Evolutionary conservation across 2,113 vertebrate genomes (phyloP), one percentile per base, ranked within the genome.

Genomic region (Gasterosteus nipponicus): DNA sequence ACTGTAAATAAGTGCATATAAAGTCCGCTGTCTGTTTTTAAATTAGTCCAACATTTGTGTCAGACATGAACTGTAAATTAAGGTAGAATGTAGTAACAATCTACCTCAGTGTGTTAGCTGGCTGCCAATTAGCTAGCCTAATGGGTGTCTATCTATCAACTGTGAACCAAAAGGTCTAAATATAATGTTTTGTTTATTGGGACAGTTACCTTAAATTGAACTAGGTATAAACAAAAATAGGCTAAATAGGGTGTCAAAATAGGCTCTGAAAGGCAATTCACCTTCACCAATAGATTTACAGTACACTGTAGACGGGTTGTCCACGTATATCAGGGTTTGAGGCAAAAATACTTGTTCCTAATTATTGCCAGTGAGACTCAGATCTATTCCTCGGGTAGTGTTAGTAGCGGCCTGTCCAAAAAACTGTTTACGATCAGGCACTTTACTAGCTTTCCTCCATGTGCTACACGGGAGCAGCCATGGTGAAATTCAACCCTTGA

Each of bases 1-100:
- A 62, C 65, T 77, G 49, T 77, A 81, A 91, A 79, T 79, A 76
- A 62, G 26, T 77, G 60, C 44, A 54, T 68, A 75, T 81, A 75
- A 86, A 81, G 53, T 69, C 42, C 60, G 38, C 10, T 66, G 59
- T 10, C 22, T 46, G 29, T 66, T 73, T 79, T 82, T 65, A 81
- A 84, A 80, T 84, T 14, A 82, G 54, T 33, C 18, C 18, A 26
- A 51, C 72, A 72, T 78, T 51, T 76, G 46, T 53, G 78, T 57
- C 49, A 69, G 60, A 73, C 68, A 53, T 56, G 41, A n/a, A 71
- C 61, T 79, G 66, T 75, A 77, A 80, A 86, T 81, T 31, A 81
- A 66, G 63, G 26, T 65, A 61, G 39, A 63, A 33, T 39, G 42
- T 69, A 38, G 75, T 80, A 77, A 80, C 74, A 66, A 80, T 77